A percentile compares a stretch with the other conserved stretches of the same genome.
phyloP scores from a whole-genome alignment of 2,113 vertebrate genomes.

The Sinocyclocheilus anshuiensis region DNA sequence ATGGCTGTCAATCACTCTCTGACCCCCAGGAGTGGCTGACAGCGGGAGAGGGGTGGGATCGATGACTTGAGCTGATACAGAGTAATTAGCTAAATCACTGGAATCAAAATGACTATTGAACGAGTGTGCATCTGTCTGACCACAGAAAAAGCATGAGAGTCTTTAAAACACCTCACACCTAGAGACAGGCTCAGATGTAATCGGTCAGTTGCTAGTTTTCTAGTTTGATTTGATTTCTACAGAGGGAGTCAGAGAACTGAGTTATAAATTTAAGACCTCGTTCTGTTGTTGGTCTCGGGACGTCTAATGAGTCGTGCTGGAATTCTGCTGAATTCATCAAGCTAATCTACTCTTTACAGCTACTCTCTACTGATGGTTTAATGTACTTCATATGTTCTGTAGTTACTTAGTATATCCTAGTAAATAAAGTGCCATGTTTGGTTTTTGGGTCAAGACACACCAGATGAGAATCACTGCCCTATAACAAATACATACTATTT shows the following conservation, averaged over 20 bases:
- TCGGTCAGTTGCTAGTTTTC: not conserved
- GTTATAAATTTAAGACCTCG: not conserved
- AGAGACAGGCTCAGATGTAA: slow-evolving; percentile 24
- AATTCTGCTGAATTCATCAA: slow-evolving; percentile 2
- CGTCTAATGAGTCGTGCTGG: not conserved
- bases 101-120: slow-evolving; percentile 48
- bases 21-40: slow-evolving; percentile 20
- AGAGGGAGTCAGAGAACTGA: not conserved
- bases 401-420: not conserved
- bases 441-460: no score
- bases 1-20: slow-evolving; percentile 34
- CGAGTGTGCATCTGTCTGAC: not conserved
- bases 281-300: not conserved
- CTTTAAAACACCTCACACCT: not conserved
- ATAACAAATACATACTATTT: no score
- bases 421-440: no score
- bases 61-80: slow-evolving; percentile 34
- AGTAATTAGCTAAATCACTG: slow-evolving; percentile 48
- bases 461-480: no score
- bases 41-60: slow-evolving; percentile 31
- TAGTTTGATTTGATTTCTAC: not conserved
- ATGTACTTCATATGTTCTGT: slow-evolving; percentile 1
- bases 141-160: not conserved
- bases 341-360: slow-evolving; percentile 12
- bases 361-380: not conserved